phyloP scores from a whole-genome alignment of 2,113 vertebrate species.

The Phocoena phocoena region DNA sequence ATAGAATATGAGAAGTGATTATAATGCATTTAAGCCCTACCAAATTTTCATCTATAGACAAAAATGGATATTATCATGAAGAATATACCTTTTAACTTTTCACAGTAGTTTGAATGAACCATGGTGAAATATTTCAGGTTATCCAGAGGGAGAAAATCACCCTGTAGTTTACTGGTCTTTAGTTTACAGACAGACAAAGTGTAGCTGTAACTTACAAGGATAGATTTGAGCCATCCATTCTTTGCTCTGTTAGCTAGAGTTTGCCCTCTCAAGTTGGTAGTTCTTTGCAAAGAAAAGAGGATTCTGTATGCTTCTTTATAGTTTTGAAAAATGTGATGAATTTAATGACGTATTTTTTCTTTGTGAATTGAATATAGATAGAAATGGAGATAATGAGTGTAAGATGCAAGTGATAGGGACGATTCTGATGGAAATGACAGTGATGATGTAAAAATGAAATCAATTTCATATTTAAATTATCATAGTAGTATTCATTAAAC shows the following conservation, averaged over 20 bases:
- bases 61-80: background rate
- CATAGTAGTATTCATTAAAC: background rate
- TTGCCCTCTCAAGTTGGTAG: background rate
- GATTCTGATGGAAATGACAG: conserved; percentile 36
- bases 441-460: conserved; percentile 29
- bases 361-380: conserved; percentile 27
- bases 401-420: conserved; percentile 25
- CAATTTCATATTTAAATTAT: conserved; percentile 58
- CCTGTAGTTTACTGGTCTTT: background rate
- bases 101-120: background rate
- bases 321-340: conserved; percentile 11
- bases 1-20: background rate
- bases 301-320: background rate
- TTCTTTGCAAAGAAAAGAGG: conserved; percentile 9
- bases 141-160: background rate
- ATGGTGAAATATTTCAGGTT: background rate
- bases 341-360: conserved; percentile 21
- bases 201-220: background rate
- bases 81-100: background rate
- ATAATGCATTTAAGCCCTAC: background rate
- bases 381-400: conserved; percentile 43
- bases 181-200: background rate
- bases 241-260: background rate
- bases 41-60: background rate
- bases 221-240: too few relatives aligned